Conservation (phyloP, 2,797 vertebrate genomes). For the Heterohyrax brucei region DNA sequence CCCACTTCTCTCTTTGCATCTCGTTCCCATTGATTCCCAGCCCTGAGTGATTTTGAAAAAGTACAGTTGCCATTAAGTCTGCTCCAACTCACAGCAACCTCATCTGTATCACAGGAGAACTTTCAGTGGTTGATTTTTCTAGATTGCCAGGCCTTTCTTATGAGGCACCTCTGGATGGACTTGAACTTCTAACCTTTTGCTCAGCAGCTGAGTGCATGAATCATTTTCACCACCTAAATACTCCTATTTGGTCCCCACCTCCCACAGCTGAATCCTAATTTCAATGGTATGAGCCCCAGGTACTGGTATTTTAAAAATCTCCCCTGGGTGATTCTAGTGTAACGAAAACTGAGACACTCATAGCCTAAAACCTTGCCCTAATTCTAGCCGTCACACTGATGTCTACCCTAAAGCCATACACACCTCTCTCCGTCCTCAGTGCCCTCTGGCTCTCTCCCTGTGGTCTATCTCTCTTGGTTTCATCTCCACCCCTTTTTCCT, state of each 20-base stretch:
- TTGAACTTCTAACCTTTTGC: too few species aligned
- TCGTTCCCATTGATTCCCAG: neutral
- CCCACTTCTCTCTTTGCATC: neutral
- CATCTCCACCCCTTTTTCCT: neutral
- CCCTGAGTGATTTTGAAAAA: neutral
- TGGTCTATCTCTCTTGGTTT: neutral
- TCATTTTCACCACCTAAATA: neutral
- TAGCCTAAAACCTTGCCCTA: neutral
- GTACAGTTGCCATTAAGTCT: neutral
- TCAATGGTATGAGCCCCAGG: neutral
- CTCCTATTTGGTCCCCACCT: fast-evolving
- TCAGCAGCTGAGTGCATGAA: neutral
- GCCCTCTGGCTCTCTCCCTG: neutral
- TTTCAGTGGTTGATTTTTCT: neutral
- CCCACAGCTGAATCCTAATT: neutral
- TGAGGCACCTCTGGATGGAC: neutral
- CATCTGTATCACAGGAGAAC: neutral
- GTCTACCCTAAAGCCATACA: too few species aligned
- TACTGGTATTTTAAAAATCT: neutral
- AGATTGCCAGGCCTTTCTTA: neutral
- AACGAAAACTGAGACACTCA: neutral
- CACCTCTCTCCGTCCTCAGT: fast-evolving
- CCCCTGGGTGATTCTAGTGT: fast-evolving
- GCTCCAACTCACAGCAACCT: neutral
- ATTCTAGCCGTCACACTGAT: neutral